Evolutionary conservation across 2,888 invertebrate genomes (phyloP), one percentile per base, ranked within the genome.

Genomic region (Hypselothyrea guttata): DNA sequence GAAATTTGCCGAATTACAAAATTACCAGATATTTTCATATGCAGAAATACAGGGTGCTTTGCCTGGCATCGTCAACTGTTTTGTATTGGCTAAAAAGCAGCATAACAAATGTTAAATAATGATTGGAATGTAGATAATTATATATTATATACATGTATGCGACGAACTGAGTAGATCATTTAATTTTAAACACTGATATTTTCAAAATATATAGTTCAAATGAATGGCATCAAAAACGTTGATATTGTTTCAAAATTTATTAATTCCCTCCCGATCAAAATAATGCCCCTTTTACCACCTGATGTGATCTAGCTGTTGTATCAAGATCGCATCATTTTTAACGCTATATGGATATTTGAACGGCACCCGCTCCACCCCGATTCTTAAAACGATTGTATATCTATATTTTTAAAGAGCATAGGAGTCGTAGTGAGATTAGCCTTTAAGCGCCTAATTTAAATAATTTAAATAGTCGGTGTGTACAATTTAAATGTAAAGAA

Each of bases 401-500:
- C 59, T 68, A 71, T 61, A 62, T 71, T 71, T 64, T 70, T 45
- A 45, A 45, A 52, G 52, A 47, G 38, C 45, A 60, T 55, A 44
- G 49, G 53, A 68, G 62, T 57, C 49, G 85, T 81, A 81, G 81
- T 81, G 85, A 81, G 81, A 85, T 73, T 79, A 81, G 86, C 44
- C 54, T 57, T 64, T 85, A 81, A 83, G 81, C 49, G 78, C 64
- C 66, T 75, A 84, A 82, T 54, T 78, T 66, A 71, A 59, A 72
- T 75, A 84, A 82, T 54, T 78, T 66, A 71, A 59, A 72, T 67
- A 85, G 66, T 69, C 66, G 76, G 64, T 72, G 66, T 78, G 72
- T 62, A 77, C 74, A 66, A 59, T 57, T 71, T 67, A 51, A 68
- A 64, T 60, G 59, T 63, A 65, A 79, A 22, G n/a, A 81, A 83